Evolutionary conservation across 2,888 invertebrate genomes (phyloP), one percentile per base, ranked within the genome.

Genomic region (Cryptus armator): DNA sequence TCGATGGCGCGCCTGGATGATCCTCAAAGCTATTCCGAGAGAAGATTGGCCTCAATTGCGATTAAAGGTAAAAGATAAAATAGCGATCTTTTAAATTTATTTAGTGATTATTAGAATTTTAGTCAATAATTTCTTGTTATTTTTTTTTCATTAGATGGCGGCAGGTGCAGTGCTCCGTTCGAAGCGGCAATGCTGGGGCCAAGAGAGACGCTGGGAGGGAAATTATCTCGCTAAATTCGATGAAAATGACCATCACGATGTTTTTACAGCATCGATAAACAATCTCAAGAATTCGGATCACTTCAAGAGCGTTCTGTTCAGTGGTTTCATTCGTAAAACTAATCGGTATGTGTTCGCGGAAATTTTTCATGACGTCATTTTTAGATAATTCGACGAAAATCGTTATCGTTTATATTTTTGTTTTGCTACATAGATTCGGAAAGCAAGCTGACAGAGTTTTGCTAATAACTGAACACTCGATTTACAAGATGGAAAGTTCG

Each of bases 1-100:
- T n/a, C 95, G 97, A 88, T 99, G 99, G 99, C 95, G 98, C 81
- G 99, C 98, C 0, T 96, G 95, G 94, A 97, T 97, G 95, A 96
- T 98, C 76, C 95, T 99, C n/a, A 95, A 95, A 89, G 96, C 96
- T 82, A 96, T 98, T 87, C 98, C 98, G 1, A 94, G 96, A 81
- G 95, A 96, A 46, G 98, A 99, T 91, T 98, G 99, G 98, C 97
- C 98, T 9, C 97, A 98, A 93, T 95, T 99, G 88, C 95, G 96
- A 81, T 93, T 97, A 82, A 98, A 98, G 93, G 95, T 95, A 12
- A 70, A 51, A 78, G 12, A 37, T 16, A 16, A 16, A 43, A 16
- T 19, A 9, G 1, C 16, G 14, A 59, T 59, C 2, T 1, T 62
- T 4, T 14, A 24, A 24, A 24, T 3, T 32, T 62, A 6, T n/a